Base-by-base conservation (phyloP, 2,113 vertebrate genomes). In the Phrynocephalus versicolor region DNA sequence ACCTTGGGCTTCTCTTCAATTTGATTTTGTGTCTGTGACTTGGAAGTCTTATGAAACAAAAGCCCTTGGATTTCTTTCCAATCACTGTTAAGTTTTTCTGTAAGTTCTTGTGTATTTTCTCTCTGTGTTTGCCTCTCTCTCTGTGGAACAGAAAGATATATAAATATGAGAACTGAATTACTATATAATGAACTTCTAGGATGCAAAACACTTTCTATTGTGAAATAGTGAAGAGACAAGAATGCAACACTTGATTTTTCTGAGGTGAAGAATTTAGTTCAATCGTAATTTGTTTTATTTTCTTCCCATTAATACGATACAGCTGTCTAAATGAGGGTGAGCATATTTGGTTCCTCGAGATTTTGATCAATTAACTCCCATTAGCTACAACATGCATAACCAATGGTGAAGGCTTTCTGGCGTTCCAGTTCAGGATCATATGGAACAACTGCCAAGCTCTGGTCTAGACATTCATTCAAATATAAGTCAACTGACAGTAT, bases 11-110 rank as follows among this genome's bases (percentile, higher is more conserved):
- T 98, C 78, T 97, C 96, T 81, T 76, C 85, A 27, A 90, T 93
- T 81, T 87, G 85, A 9, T 94, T 94, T 33, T 95, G 96, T 1
- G 6, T 86, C 72, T 97, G 96, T 0, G 91, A 91, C 90, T 95
- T 97, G 0, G 97, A 96, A 0, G 92, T 82, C 93, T 96, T 98
- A 35, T 58, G 96, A 33, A 96, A 93, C 84, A 99, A 90, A 25
- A 99, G 96, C 1, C 88, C 74, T 88, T 98, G 98, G 88, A 99
- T 97, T 90, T 95, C 97, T 85, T 96, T 98, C 99, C 99, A 99
- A 18, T 99, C 98, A 33, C 96, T 97, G 89, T 99, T 98, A 84
- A 99, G 97, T 90, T 98, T 98, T 95, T 99, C 98, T 0, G 98
- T 99, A 91, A 99, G 96, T 87, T 97, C 98, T 82, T 98, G 95